These are phyloP conservation scores for Adoxophyes honmai DNA, from an alignment of 1,140 invertebrate species.

Conservation along the genomic window DNA sequence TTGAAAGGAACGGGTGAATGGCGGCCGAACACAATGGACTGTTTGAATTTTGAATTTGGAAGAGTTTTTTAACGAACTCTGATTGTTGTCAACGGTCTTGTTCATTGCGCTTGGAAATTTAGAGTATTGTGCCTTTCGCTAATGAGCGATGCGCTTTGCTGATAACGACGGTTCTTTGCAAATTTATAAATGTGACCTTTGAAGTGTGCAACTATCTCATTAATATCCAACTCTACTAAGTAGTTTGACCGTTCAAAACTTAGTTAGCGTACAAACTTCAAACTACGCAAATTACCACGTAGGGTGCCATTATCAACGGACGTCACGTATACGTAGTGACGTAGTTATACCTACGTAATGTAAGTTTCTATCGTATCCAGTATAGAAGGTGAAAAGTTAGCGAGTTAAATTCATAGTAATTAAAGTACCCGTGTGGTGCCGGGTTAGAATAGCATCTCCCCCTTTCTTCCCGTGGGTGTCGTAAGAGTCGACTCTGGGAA, in stretches of 20 bases:
- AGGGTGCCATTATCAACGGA: conserved; percentile 1
- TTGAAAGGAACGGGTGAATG: conserved; percentile 69
- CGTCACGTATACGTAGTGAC: background rate
- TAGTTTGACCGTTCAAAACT: conserved; percentile 11
- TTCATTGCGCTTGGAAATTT: conserved; percentile 1
- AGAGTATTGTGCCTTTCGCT: background rate
- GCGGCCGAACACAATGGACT: conserved; percentile 48
- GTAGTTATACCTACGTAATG: no score
- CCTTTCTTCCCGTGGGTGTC: no score
- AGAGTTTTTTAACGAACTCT: conserved; percentile 29
- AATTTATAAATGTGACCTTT: background rate
- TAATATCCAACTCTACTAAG: conserved; percentile 5
- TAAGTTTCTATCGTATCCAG: no score
- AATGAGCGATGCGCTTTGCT: background rate
- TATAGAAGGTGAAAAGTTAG: no score
- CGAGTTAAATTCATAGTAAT: no score
- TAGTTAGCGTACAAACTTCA: conserved; percentile 11
- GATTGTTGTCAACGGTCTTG: conserved; percentile 12
- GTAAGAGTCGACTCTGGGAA: no score
- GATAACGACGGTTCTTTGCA: background rate
- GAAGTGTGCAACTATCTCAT: background rate
- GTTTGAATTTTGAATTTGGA: conserved; percentile 59
- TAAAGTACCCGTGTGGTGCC: no score
- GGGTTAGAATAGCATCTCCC: no score
- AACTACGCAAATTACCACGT: conserved; percentile 1